These are phyloP conservation scores for Chydorus sphaericus DNA, from an alignment of 2,888 invertebrate species.

Conservation along the genomic window DNA sequence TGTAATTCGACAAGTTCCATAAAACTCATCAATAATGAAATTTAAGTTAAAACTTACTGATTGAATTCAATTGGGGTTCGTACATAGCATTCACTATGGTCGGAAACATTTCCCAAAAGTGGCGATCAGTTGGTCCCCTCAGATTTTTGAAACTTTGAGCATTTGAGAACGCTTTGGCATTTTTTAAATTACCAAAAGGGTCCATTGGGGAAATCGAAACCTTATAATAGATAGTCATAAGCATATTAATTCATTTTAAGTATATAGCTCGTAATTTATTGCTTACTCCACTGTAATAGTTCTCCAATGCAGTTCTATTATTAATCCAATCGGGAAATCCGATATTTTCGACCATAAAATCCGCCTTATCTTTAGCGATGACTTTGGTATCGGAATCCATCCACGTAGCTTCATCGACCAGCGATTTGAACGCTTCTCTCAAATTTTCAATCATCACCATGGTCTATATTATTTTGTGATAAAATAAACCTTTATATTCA, in stretches of 20 bases:
- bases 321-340: slow-evolving; percentile 29
- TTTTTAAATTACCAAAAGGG: slow-evolving; percentile 12
- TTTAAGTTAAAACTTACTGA: slow-evolving; percentile 23
- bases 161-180: slow-evolving; percentile 5
- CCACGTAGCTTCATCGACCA: slow-evolving; percentile 23
- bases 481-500: background rate
- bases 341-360: slow-evolving; percentile 26
- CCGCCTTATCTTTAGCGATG: slow-evolving; percentile 28
- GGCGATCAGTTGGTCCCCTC: slow-evolving; percentile 14
- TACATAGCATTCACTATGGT: slow-evolving; percentile 41
- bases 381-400: slow-evolving; percentile 26
- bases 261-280: no score
- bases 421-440: slow-evolving; percentile 12
- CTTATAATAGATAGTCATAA: background rate
- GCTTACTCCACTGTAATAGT: slow-evolving; percentile 21
- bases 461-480: slow-evolving; percentile 1
- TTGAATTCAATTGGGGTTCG: slow-evolving; percentile 39
- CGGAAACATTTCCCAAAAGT: slow-evolving; percentile 23
- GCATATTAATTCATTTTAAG: no score
- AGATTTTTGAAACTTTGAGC: slow-evolving; percentile 5
- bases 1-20: background rate
- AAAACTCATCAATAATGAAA: background rate
- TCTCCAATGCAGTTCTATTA: slow-evolving; percentile 25
- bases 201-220: background rate
- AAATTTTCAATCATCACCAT: slow-evolving; percentile 12